These are phyloP conservation scores for Phalacrocorax brasilianus DNA, from an alignment of 2,113 vertebrate species.

Conservation along the genomic window DNA sequence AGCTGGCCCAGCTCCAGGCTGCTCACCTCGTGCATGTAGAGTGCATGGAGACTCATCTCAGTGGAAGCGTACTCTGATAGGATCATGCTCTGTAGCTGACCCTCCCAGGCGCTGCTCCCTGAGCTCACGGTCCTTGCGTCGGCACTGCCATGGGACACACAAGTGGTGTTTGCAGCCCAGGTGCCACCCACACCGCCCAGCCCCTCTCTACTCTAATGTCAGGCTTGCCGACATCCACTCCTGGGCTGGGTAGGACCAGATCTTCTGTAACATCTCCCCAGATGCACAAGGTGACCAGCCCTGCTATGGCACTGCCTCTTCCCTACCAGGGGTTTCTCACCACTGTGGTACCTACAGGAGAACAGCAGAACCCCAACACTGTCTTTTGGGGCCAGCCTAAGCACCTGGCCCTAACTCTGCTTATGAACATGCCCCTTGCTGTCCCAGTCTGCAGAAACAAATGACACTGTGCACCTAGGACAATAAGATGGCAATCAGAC, in stretches of 20 bases:
- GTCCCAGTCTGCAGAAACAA: not conserved
- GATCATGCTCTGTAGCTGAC: conserved; percentile 91
- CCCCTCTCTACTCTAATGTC: not conserved
- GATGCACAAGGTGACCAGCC: not conserved
- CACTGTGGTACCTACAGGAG: not conserved
- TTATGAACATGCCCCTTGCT: not conserved
- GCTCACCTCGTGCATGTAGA: conserved; percentile 97
- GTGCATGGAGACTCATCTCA: conserved; percentile 97
- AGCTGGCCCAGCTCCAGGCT: not conserved
- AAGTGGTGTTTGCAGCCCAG: not conserved
- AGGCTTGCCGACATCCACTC: not conserved
- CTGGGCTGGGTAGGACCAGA: not conserved
- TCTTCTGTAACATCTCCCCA: not conserved
- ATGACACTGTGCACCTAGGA: not conserved
- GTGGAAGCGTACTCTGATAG: conserved; percentile 95
- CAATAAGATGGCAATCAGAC: not conserved
- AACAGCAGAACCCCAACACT: not conserved
- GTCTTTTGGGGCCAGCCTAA: not conserved
- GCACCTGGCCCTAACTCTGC: not conserved
- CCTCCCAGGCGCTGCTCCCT: conserved; percentile 96
- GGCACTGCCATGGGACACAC: conserved; percentile 68
- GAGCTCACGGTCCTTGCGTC: conserved; percentile 91
- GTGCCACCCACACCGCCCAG: not conserved
- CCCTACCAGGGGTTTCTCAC: not conserved
- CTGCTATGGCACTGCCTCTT: not conserved